phyloP scores from a whole-genome alignment of 2,888 invertebrate species.

The Drosophila algonquin region DNA sequence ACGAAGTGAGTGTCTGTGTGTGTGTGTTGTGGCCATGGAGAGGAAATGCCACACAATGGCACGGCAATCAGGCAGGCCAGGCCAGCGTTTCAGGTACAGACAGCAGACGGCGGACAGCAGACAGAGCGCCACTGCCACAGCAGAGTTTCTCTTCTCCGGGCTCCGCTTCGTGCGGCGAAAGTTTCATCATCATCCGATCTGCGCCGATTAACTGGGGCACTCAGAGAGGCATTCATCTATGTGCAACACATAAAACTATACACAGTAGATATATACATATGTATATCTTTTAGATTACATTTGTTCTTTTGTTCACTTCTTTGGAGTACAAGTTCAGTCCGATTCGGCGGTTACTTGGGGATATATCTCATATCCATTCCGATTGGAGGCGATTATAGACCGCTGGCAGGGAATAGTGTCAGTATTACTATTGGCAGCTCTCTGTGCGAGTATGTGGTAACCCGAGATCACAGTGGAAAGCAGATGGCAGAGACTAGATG shows the following conservation, averaged over 20 bases:
- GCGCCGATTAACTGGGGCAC: background rate
- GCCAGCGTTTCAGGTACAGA: background rate
- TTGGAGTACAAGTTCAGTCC: background rate
- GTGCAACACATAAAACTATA: background rate
- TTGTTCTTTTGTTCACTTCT: too few relatives aligned
- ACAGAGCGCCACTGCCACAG: background rate
- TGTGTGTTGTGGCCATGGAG: conserved; percentile 11
- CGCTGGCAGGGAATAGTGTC: too few relatives aligned
- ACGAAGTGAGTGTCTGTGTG: background rate
- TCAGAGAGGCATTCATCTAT: background rate
- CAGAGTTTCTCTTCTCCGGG: background rate
- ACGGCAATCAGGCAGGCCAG: background rate
- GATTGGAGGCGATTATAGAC: too few relatives aligned
- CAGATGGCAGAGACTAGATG: too few relatives aligned
- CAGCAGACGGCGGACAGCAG: background rate
- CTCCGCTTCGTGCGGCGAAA: background rate
- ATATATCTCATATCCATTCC: too few relatives aligned
- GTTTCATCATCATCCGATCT: background rate
- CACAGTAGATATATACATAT: too few relatives aligned
- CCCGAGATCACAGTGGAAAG: background rate
- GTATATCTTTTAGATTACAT: too few relatives aligned
- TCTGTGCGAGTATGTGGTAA: background rate
- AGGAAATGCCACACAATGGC: conserved; percentile 57
- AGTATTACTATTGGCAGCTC: background rate
- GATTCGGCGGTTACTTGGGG: too few relatives aligned